Conservation (phyloP, 2,797 vertebrate species). For the Hydrophis major region DNA sequence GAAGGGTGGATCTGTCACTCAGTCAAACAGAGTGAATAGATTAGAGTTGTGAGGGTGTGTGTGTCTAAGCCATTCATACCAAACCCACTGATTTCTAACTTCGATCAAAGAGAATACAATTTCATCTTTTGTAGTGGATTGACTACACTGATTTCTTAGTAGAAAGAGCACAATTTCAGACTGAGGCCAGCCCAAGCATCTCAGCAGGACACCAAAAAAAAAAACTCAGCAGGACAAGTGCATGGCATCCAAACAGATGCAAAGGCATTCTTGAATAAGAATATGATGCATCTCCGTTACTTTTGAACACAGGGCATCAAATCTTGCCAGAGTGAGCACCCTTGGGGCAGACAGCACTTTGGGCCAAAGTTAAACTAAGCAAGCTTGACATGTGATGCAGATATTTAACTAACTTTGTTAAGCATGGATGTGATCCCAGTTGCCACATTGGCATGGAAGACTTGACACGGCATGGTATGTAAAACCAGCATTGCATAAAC, state of each 20-base stretch:
- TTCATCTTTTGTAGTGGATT: background rate
- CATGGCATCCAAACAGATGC: background rate
- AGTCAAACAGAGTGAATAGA: background rate
- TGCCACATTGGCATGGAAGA: background rate
- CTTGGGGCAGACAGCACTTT: background rate
- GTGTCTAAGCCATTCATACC: background rate
- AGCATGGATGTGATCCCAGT: background rate
- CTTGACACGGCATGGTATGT: too few species aligned
- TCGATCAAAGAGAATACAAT: background rate
- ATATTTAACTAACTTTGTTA: background rate
- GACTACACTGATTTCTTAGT: background rate
- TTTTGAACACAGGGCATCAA: background rate
- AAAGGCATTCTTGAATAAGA: background rate
- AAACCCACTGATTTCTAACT: background rate
- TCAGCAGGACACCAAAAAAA: too few species aligned
- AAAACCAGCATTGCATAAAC: background rate
- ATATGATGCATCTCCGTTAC: background rate
- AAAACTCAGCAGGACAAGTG: background rate
- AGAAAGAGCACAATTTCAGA: background rate
- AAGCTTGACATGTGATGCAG: background rate
- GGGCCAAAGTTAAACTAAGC: background rate
- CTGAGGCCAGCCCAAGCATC: background rate
- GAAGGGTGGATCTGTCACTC: background rate
- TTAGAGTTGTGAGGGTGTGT: background rate
- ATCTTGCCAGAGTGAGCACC: background rate